Conservation (phyloP, 2,888 invertebrate genomes). For the Leptinotarsa juncta region DNA sequence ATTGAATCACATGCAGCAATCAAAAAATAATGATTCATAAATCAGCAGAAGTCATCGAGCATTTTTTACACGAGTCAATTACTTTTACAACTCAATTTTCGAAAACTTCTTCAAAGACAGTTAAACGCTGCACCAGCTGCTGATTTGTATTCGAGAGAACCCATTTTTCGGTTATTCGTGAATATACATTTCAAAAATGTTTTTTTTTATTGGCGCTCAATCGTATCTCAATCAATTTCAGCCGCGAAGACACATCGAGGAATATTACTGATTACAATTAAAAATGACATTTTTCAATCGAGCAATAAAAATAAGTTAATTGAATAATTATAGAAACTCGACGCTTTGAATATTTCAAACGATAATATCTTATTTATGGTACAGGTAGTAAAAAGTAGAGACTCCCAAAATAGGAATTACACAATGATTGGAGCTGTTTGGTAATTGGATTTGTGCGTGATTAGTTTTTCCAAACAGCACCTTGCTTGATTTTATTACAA, state of each 20-base stretch:
- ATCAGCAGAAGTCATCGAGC: background rate
- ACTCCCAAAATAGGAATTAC: slow-evolving; percentile 13
- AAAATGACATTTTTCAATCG: slow-evolving; percentile 7
- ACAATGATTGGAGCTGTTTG: background rate
- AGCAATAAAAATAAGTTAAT: slow-evolving; percentile 22
- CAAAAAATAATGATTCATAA: background rate
- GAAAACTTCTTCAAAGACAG: background rate
- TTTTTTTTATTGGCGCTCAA: background rate
- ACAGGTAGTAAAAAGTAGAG: slow-evolving; percentile 3
- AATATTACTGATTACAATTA: slow-evolving; percentile 8
- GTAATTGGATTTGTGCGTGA: background rate
- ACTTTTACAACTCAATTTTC: background rate
- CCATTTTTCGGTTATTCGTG: background rate
- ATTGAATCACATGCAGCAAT: background rate
- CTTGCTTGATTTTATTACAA: background rate
- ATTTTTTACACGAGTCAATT: background rate
- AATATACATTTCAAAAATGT: background rate
- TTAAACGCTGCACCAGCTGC: background rate
- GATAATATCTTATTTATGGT: slow-evolving; percentile 6
- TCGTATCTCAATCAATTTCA: background rate
- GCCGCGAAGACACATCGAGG: background rate
- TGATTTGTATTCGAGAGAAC: background rate
- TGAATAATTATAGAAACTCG: background rate
- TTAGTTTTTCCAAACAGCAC: background rate
- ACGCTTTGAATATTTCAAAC: background rate